phyloP scores from a whole-genome alignment of 2,888 invertebrate genomes.

The Mactromeris polynyma region DNA sequence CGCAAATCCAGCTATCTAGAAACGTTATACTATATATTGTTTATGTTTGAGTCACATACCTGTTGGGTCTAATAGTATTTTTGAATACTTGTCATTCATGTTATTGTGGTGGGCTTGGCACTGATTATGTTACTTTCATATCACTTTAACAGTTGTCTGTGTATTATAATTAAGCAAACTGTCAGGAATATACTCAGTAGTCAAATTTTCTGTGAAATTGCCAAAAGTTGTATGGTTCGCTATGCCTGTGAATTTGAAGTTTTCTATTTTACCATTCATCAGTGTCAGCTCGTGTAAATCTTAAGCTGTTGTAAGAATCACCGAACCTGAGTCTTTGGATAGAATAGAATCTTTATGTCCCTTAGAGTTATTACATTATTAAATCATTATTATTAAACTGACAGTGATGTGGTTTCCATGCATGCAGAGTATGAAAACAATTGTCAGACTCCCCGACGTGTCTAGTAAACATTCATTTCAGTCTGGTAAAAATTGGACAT shows the following conservation, averaged over 20 bases:
- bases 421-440: no score
- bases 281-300: neutral
- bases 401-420: no score
- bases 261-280: neutral
- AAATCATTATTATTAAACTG: no score
- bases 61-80: neutral
- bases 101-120: neutral
- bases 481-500: no score
- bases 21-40: neutral
- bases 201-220: conserved; percentile 11
- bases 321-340: neutral
- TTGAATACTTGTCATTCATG: neutral
- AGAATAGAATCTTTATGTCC: neutral
- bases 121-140: neutral
- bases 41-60: neutral
- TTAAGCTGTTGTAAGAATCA: neutral
- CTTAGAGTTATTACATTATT: no score
- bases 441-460: no score
- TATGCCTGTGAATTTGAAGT: neutral
- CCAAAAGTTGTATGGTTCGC: neutral
- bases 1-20: neutral
- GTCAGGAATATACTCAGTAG: neutral
- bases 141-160: neutral
- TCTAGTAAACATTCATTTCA: no score
- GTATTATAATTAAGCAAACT: neutral